A percentile compares a stretch with the other conserved stretches of the same genome.
Evolutionary conservation across 1,140 invertebrate genomes (phyloP).

Genomic region (Lepidotrigona ventralis): DNA sequence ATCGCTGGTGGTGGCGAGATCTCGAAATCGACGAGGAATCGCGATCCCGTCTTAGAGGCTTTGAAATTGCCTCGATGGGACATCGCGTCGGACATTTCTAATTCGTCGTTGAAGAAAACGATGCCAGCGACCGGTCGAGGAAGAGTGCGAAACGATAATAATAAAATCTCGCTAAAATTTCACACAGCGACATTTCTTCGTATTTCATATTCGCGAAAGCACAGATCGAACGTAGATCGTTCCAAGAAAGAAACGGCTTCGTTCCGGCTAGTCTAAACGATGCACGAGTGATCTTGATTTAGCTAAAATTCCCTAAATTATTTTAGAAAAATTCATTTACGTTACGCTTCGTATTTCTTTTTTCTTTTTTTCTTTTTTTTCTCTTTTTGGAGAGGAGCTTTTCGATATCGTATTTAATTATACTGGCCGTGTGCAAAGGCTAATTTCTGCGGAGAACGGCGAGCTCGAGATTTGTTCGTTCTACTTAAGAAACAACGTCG

Average conservation of each 20-base stretch:
- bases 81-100: background rate
- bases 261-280: constrained; percentile 4
- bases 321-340: constrained; percentile 6
- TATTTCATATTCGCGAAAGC: background rate
- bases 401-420: background rate
- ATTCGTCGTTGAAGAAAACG: background rate
- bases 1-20: background rate
- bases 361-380: background rate
- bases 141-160: background rate
- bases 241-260: background rate
- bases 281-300: background rate
- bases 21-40: background rate
- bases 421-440: background rate
- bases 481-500: constrained; percentile 31
- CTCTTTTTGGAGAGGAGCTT: background rate
- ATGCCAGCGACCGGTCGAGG: background rate
- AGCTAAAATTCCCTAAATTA: constrained; percentile 1
- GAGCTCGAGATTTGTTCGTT: constrained; percentile 16
- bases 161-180: background rate
- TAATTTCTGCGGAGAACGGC: background rate
- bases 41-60: background rate
- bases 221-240: constrained; percentile 4
- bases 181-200: background rate
- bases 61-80: background rate
- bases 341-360: background rate